A percentile compares a stretch with the other conserved stretches of the same genome.
These are phyloP conservation scores for Ellobius talpinus DNA, from an alignment of 2,113 vertebrate species.

Conservation along the genomic window DNA sequence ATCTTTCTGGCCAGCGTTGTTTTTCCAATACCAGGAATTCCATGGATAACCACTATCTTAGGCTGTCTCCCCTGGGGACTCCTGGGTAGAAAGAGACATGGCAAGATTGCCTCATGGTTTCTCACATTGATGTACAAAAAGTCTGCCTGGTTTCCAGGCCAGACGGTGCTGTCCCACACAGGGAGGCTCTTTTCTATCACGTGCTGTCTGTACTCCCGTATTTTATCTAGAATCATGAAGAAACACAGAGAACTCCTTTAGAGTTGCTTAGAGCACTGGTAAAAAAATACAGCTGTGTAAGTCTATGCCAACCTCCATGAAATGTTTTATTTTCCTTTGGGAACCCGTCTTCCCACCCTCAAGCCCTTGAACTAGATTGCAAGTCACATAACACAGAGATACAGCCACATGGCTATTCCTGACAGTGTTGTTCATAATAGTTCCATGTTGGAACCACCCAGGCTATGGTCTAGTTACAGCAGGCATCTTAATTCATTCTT, in stretches of 20 bases:
- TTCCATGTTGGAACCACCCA: not conserved
- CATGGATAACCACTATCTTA: conserved; percentile 63
- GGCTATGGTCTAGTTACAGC: not conserved
- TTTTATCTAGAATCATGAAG: not conserved
- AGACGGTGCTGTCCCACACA: not conserved
- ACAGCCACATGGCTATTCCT: not conserved
- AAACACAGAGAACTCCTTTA: not conserved
- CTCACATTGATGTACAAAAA: not conserved
- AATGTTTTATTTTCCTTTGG: not conserved
- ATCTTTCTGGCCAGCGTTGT: conserved; percentile 68
- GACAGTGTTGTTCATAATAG: not conserved
- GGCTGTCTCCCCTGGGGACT: not conserved
- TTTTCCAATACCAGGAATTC: conserved; percentile 81
- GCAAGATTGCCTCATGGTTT: not conserved
- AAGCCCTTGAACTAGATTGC: not conserved
- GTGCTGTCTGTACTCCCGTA: not conserved
- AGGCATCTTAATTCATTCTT: not conserved
- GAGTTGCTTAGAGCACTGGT: accelerated
- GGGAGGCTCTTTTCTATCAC: not conserved
- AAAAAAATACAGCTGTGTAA: not conserved
- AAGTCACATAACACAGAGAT: not conserved
- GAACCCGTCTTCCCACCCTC: not conserved
- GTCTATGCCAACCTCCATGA: not conserved
- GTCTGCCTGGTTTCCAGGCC: not conserved
- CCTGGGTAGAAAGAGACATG: conserved; percentile 4